These are phyloP conservation scores for Punctoribates punctum DNA, from an alignment of 2,888 invertebrate species.

Conservation along the genomic window DNA sequence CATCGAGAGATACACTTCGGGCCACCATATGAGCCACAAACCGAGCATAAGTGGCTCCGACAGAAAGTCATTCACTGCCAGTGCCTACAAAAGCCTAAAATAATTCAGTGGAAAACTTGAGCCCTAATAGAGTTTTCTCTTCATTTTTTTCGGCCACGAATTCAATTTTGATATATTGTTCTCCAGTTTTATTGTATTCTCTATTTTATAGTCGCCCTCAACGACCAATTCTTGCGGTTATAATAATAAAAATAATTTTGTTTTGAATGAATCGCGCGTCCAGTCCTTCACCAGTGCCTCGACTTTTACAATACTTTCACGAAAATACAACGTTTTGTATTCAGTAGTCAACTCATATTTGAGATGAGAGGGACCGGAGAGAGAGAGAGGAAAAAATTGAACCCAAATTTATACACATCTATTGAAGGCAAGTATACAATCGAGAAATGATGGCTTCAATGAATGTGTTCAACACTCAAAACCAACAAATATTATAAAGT, in stretches of 20 bases:
- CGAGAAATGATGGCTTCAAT: constrained; percentile 14
- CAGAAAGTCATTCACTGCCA: neutral
- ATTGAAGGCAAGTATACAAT: neutral
- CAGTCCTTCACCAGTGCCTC: neutral
- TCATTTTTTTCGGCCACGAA: neutral
- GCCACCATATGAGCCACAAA: neutral
- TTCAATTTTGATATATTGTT: constrained; percentile 16
- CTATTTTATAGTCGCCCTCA: constrained; percentile 1
- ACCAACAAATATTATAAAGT: constrained; percentile 6
- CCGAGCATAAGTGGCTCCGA: neutral
- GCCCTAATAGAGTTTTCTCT: neutral
- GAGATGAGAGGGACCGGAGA: neutral
- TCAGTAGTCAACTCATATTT: neutral
- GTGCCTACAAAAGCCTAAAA: neutral
- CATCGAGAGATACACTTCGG: neutral
- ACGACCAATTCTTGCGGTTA: neutral
- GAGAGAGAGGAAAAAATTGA: neutral
- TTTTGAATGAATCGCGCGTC: neutral
- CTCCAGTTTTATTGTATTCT: constrained; percentile 9
- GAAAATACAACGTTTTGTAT: neutral
- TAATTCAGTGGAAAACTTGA: neutral
- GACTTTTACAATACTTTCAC: neutral
- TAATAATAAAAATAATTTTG: neutral
- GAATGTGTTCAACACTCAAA: neutral
- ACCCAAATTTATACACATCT: neutral